These are phyloP conservation scores for Sinohyriopsis cumingii DNA, from an alignment of 2,888 invertebrate species.

Conservation along the genomic window DNA sequence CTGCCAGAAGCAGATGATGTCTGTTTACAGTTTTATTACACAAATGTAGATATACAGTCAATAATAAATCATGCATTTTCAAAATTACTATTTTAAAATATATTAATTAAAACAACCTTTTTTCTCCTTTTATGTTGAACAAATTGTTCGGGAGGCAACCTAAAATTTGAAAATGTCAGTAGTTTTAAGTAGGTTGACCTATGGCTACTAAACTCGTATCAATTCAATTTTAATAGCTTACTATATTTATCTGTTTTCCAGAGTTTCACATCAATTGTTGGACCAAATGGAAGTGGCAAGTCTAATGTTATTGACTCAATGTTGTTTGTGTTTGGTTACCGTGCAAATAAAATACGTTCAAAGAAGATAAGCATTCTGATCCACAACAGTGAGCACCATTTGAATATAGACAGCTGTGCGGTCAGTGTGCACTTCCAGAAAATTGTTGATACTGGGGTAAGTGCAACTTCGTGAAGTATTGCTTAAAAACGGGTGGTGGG, in stretches of 20 bases:
- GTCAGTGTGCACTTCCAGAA: constrained; percentile 90
- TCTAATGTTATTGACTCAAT: constrained; percentile 99
- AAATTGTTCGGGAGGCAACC: no score
- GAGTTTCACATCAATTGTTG: constrained; percentile 96
- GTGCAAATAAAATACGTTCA: constrained; percentile 94
- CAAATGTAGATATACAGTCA: no score
- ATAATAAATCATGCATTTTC: no score
- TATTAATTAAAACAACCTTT: no score
- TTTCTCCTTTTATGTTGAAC: no score
- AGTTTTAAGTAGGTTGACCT: no score
- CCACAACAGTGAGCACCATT: constrained; percentile 89
- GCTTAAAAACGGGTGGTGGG: background rate
- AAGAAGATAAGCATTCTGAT: constrained; percentile 94
- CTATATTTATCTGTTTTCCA: constrained; percentile 71
- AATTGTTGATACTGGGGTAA: constrained; percentile 72
- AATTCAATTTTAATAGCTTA: background rate
- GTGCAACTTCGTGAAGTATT: constrained; percentile 8
- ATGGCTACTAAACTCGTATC: no score
- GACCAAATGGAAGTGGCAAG: constrained; percentile 99
- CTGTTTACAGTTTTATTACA: no score
- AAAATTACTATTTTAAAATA: no score
- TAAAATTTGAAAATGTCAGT: no score
- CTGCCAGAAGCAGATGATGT: no score
- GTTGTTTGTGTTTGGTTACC: constrained; percentile 98
- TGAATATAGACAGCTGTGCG: constrained; percentile 84